These are phyloP conservation scores for Esox masquinongy DNA, from an alignment of 2,797 vertebrate genomes.

Conservation along the genomic window DNA sequence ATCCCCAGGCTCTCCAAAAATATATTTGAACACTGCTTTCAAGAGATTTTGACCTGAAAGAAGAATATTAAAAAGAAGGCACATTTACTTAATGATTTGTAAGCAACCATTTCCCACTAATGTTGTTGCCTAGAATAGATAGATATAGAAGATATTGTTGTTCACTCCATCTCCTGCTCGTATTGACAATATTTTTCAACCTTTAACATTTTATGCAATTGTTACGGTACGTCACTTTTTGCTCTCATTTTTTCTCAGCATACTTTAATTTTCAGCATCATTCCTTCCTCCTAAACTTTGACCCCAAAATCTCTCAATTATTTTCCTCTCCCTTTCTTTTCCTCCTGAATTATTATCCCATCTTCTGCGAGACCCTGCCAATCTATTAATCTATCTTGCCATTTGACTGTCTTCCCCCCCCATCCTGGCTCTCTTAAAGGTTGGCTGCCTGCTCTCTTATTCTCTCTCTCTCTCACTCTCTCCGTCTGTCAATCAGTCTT, in stretches of 20 bases:
- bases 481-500: conserved; percentile 83
- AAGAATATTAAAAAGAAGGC: too few species aligned
- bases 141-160: neutral
- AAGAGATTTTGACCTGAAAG: too few species aligned
- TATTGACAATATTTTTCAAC: conserved; percentile 51
- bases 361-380: conserved; percentile 70
- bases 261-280: conserved; percentile 67
- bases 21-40: too few species aligned
- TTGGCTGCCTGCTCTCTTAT: conserved; percentile 66
- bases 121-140: too few species aligned
- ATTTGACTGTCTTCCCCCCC: conserved; percentile 75
- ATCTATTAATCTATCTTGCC: conserved; percentile 82
- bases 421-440: conserved; percentile 75
- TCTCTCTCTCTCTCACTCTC: conserved; percentile 54
- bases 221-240: conserved; percentile 12
- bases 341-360: conserved; percentile 73
- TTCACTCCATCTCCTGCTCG: conserved; percentile 36
- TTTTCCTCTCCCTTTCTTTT: conserved; percentile 50
- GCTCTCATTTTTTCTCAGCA: conserved; percentile 63
- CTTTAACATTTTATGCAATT: conserved; percentile 60
- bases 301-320: conserved; percentile 62
- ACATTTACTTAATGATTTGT: too few species aligned
- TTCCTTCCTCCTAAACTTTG: conserved; percentile 37
- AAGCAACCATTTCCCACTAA: too few species aligned
- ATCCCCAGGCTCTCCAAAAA: too few species aligned